Evolutionary conservation across 2,888 invertebrate genomes (phyloP), one percentile per base, ranked within the genome.

Genomic region (Tipula confusa): DNA sequence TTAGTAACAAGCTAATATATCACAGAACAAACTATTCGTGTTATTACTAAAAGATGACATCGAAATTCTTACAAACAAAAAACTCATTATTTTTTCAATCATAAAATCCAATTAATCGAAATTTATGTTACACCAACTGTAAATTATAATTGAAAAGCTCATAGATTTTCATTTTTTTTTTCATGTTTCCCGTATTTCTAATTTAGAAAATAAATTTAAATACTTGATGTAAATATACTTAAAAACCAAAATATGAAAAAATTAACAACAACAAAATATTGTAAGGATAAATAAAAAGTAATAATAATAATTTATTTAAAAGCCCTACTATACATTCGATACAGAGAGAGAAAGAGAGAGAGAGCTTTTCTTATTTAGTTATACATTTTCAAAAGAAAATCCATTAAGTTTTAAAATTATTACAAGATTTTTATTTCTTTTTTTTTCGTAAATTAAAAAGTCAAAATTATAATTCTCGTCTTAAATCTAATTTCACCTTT

Each of bases 161-260:
- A 24, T 64, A 64, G 24, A 64, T 24, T 24, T 24, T 24, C 64
- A 64, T 64, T 24, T 64, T 18, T 18, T n/a, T n/a, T n/a, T n/a
- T n/a, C n/a, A n/a, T n/a, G n/a, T n/a, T n/a, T n/a, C n/a, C n/a
- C 64, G 15, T 64, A 64, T 64, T 24, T 64, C 64, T 64, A 24
- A 64, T 24, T 64, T 64, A 64, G 2, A 64, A 64, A 64, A 64
- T 64, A 64, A 24, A 64, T 64, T 64, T 64, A 64, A 64, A 64
- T 64, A 64, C 64, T 64, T 64, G 24, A 64, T 64, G 64, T 64
- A 64, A 64, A 64, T 64, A 24, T 64, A 24, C 24, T 64, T 64
- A 64, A 64, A n/a, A 64, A 64, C 64, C 64, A 64, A 64, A 64
- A 64, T 64, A 64, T 64, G 64, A 64, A 24, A 64, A n/a, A 64